phyloP scores from a whole-genome alignment of 2,797 vertebrate genomes.

The Eulemur rubriventer region DNA sequence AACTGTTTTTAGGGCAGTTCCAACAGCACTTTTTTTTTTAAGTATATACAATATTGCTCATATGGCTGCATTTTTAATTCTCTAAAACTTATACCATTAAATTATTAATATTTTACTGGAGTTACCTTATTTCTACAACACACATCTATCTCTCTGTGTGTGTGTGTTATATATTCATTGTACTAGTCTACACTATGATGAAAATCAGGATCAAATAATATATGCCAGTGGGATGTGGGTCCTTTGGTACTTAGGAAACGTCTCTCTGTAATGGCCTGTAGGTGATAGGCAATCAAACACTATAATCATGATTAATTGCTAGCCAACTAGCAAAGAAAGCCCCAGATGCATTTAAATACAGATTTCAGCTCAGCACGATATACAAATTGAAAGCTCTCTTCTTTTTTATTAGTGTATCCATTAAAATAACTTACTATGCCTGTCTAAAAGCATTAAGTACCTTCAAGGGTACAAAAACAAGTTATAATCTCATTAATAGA shows the following conservation, averaged over 20 bases:
- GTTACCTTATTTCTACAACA: neutral
- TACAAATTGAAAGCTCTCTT: conserved; percentile 3
- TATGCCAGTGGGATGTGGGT: neutral
- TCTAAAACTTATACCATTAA: neutral
- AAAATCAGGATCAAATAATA: neutral
- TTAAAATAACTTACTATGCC: conserved; percentile 41
- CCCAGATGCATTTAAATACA: conserved; percentile 32
- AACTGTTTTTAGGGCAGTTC: neutral
- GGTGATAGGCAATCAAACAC: conserved; percentile 1
- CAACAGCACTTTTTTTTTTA: neutral
- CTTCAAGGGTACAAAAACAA: conserved; percentile 29
- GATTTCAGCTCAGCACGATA: neutral
- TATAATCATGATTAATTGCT: conserved; percentile 65
- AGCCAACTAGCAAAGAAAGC: neutral
- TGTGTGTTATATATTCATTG: neutral
- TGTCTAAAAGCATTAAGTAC: conserved; percentile 12
- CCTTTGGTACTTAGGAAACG: neutral
- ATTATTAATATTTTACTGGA: neutral
- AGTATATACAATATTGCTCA: neutral
- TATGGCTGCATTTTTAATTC: neutral
- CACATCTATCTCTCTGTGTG: rapidly evolving
- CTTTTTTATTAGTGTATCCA: conserved; percentile 53
- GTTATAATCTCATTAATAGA: neutral
- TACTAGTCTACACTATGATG: neutral
- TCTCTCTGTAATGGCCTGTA: neutral